Evolutionary conservation across 1,140 invertebrate species (phyloP), one percentile per base, ranked within the genome.

Genomic region (Gonatopus flavifemur): DNA sequence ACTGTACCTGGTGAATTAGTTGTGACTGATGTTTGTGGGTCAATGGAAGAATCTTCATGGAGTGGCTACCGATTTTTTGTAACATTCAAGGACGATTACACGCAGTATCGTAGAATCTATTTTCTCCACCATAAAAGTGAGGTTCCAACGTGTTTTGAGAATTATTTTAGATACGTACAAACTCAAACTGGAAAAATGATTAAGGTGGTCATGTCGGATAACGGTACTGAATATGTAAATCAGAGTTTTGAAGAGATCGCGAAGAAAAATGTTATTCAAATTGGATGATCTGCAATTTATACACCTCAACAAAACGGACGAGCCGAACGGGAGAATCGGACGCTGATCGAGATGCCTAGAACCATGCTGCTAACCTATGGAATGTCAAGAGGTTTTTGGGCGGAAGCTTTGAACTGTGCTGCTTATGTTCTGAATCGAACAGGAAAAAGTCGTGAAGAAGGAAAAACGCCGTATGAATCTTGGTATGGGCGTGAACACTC

Each of bases 391-490:
- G 25, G 33, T 3, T 49, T 49, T 18, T 49, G 47, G 32, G 47
- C 47, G 18, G 47, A 49, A 30, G 21, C 32, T 3, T 2, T 42
- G n/a, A 42, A 33, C 6, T 33, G 19, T 25, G 39, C 32, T 4
- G 30, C 21, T 0, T 36, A 28, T 42, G 24, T 25, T n/a, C 10
- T 49, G 3, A 49, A 49, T 25, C n/a, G 20, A 8, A 32, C 37
- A 3, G 28, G 37, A 13, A 33, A 30, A 4, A 33, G 4, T 9
- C 5, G 4, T 5, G 15, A 33, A 33, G 86, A 89, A 18, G 43
- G 21, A 0, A 36, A 45, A 36, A 45, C 21, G 1, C 32, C 43
- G 9, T 22, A 15, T 35, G 9, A 44, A 35, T 12, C 9, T 3
- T 44, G 31, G 42, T 44, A 30, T 32, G 16, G 16, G 5, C 10